Evolutionary conservation across 1,140 invertebrate species (phyloP).

Genomic region (Gonioctena quinquepunctata): DNA sequence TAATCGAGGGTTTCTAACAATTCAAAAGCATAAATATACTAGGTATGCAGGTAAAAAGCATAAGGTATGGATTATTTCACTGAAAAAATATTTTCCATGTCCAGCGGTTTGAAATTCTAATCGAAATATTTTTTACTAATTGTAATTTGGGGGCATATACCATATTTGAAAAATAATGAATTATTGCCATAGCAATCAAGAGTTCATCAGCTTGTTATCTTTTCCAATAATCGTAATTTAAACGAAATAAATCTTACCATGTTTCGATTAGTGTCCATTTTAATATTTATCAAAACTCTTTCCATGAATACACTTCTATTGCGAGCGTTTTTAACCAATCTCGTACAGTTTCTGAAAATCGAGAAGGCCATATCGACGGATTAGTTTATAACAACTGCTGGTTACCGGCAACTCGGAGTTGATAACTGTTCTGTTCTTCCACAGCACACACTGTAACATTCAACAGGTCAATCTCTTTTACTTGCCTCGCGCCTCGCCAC

Average conservation of each 20-base stretch:
- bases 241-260: slow-evolving; percentile 12
- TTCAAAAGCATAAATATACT: too few relatives aligned
- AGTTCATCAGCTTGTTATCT: neutral
- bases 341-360: slow-evolving; percentile 28
- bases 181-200: neutral
- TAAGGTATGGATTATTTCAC: neutral
- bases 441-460: neutral
- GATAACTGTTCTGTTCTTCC: neutral
- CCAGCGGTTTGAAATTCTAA: too few relatives aligned
- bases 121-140: too few relatives aligned
- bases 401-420: neutral
- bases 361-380: slow-evolving; percentile 32
- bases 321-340: slow-evolving; percentile 16
- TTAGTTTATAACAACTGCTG: neutral
- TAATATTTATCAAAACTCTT: slow-evolving; percentile 13
- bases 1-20: too few relatives aligned
- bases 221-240: neutral
- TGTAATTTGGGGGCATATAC: neutral
- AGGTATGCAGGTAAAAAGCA: too few relatives aligned
- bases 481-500: too few relatives aligned
- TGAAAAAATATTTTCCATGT: too few relatives aligned
- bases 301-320: slow-evolving; percentile 18
- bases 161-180: neutral
- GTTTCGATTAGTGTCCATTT: slow-evolving; percentile 17
- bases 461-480: slow-evolving; percentile 1